Evolutionary conservation across 35 echinoderm and acorn worm genomes (phyloP).

Genomic region (Nesometra sesokonis): DNA sequence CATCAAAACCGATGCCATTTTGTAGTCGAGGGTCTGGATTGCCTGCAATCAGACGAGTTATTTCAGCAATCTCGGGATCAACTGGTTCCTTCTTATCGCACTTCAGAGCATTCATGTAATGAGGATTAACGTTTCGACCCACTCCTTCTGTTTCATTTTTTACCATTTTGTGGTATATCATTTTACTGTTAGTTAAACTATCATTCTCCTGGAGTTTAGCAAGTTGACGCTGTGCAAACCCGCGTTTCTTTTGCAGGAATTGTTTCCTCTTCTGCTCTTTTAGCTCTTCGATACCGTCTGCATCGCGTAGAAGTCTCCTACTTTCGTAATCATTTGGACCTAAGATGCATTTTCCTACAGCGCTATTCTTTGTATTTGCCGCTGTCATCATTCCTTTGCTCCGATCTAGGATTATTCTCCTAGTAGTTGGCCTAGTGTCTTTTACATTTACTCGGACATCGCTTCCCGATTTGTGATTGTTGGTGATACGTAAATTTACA

Average conservation of each 20-base stretch:
- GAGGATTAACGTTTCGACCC: constrained; percentile 14
- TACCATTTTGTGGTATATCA: not conserved
- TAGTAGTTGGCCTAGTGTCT: constrained; percentile 16
- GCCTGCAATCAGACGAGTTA: constrained; percentile 52
- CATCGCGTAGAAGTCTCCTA: constrained; percentile 30
- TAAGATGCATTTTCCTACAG: constrained; percentile 81
- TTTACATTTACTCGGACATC: not conserved
- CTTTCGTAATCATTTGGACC: constrained; percentile 73
- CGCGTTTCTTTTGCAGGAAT: constrained; percentile 49
- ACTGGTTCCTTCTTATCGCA: constrained; percentile 47
- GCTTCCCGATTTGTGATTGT: constrained; percentile 3
- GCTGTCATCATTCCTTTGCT: constrained; percentile 65
- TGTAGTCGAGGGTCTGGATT: constrained; percentile 2
- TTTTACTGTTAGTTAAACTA: not conserved
- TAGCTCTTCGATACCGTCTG: constrained; percentile 40
- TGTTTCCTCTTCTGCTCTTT: constrained; percentile 34
- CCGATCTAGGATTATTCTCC: constrained; percentile 51
- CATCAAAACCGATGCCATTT: not conserved
- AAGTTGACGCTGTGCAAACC: constrained; percentile 32
- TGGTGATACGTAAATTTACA: constrained; percentile 48
- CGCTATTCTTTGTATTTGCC: constrained; percentile 57
- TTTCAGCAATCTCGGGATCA: constrained; percentile 56
- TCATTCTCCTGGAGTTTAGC: not conserved
- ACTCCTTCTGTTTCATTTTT: not conserved
- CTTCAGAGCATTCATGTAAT: constrained; percentile 70